Base-by-base conservation (phyloP, 1,140 invertebrate species). In the Penaeus indicus region DNA sequence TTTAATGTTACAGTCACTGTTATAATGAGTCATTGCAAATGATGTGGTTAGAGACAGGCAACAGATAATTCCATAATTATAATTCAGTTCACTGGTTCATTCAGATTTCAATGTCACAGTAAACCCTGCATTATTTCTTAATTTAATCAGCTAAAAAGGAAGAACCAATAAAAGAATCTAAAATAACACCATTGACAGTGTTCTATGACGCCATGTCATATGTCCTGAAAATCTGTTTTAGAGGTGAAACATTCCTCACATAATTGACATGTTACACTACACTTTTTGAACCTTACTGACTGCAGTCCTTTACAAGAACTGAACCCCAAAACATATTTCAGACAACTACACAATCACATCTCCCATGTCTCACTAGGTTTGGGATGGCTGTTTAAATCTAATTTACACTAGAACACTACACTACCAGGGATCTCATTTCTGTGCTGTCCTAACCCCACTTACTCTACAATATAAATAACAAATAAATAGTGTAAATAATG, bases 361-460 rank as follows among this genome's bases (percentile, higher is more conserved):
- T 78, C 75, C 63, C 60, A 54, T 47, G 80, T 81, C 25, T 67
- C 67, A 77, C 72, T 69, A 85, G 83, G 77, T 85, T 67, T 89
- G 84, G 84, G 88, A 89, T 82, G 84, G 83, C 69, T 85, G 54
- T 81, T 85, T 85, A 72, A 85, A 85, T 63, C 38, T 84, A 72
- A 85, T 54, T 85, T 85, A 89, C 63, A 89, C 88, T 89, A 89
- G 69, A 64, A 81, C 38, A 61, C 88, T 89, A 89, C 75, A 80
- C 72, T 80, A 85, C 63, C 82, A 85, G 62, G 83, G 83, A 85
- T 81, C 88, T 82, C 69, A 60, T 88, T 72, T 89, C 88, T 85
- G 88, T 89, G 88, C 88, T 89, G 75, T 85, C 84, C 83, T 89
- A 89, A 89, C 88, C 88, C 88, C 88, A 89, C 88, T 89, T 89